phyloP scores from a whole-genome alignment of 1,140 invertebrate species.

The Lamellibrachia luymesi region DNA sequence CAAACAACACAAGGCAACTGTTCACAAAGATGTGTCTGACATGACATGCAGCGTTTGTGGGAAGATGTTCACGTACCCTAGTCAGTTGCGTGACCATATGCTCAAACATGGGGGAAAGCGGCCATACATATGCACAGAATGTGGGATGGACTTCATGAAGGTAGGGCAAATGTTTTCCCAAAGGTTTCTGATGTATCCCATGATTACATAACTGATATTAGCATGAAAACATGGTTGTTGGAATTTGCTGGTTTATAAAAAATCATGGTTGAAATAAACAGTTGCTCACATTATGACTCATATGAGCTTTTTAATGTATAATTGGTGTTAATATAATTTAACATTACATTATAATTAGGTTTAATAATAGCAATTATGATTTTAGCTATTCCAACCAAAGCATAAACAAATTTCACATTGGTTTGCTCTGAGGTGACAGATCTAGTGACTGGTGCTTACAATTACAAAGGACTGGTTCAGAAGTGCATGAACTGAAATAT shows the following conservation, averaged over 20 bases:
- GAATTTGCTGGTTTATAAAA: neutral
- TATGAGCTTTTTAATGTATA: neutral
- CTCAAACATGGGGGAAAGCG: conserved; percentile 60
- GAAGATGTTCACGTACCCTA: conserved; percentile 63
- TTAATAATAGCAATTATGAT: too few relatives aligned
- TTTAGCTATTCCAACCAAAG: too few relatives aligned
- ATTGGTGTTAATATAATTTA: neutral
- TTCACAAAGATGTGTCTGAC: conserved; percentile 15
- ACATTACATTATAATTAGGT: too few relatives aligned
- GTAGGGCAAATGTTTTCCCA: conserved; percentile 29
- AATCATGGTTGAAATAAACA: neutral
- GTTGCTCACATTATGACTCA: neutral
- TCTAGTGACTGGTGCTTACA: too few relatives aligned
- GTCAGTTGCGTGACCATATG: conserved; percentile 61
- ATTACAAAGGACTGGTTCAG: too few relatives aligned
- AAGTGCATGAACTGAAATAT: too few relatives aligned
- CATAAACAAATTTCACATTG: too few relatives aligned
- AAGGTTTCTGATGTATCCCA: too few relatives aligned
- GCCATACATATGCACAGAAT: conserved; percentile 62
- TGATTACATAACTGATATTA: neutral
- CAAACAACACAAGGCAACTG: conserved; percentile 10
- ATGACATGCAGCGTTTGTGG: conserved; percentile 61
- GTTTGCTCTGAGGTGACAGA: too few relatives aligned
- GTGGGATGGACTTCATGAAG: conserved; percentile 59
- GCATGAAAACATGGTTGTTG: neutral